A percentile compares a stretch with the other conserved stretches of the same genome.
Evolutionary conservation across 2,888 invertebrate genomes (phyloP).

Genomic region (Temnothorax ravouxi): DNA sequence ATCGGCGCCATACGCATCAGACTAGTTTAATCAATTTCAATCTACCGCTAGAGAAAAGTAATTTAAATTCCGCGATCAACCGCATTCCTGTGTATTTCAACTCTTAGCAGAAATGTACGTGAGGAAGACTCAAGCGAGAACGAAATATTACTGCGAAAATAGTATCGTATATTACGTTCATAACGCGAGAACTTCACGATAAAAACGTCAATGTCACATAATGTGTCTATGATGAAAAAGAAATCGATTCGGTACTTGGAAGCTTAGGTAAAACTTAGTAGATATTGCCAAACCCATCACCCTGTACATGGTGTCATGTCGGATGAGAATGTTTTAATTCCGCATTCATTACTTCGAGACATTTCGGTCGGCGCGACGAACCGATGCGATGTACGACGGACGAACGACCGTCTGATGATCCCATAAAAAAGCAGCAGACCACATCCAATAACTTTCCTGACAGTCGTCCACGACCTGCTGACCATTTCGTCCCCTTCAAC

Average conservation of each 20-base stretch:
- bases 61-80: conserved; percentile 14
- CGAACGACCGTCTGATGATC: conserved; percentile 73
- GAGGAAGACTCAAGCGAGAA: background rate
- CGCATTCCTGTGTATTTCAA: background rate
- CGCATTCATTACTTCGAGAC: conserved; percentile 65
- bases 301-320: background rate
- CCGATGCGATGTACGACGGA: conserved; percentile 61
- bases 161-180: conserved; percentile 3
- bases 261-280: conserved; percentile 34
- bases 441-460: conserved; percentile 75
- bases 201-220: conserved; percentile 58
- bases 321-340: conserved; percentile 68
- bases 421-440: conserved; percentile 74
- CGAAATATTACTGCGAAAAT: conserved; percentile 14
- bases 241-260: conserved; percentile 54
- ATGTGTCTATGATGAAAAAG: conserved; percentile 9
- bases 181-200: background rate
- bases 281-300: conserved; percentile 6
- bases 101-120: background rate
- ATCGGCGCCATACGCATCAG: conserved; percentile 76
- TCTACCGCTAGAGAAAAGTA: conserved; percentile 25
- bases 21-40: conserved; percentile 76
- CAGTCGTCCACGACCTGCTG: conserved; percentile 56
- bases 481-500: conserved; percentile 44
- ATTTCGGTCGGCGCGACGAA: conserved; percentile 61